Percentiles rank a stretch among this genome's conserved stretches.
These are phyloP conservation scores for Aquatica leii DNA, from an alignment of 2,888 invertebrate genomes.

Conservation along the genomic window DNA sequence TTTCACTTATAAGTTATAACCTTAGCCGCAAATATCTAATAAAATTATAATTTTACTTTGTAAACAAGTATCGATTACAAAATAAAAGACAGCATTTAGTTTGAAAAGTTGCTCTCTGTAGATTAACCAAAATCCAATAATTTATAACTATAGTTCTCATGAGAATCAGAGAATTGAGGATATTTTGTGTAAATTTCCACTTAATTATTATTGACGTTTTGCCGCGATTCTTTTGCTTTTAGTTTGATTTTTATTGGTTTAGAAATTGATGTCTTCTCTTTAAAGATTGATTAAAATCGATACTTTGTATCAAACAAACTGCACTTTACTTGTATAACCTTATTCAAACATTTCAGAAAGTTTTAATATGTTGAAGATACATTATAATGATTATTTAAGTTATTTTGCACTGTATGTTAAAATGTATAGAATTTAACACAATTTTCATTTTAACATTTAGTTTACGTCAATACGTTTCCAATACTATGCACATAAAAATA, in stretches of 20 bases:
- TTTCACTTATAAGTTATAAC: no score
- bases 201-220: constrained; percentile 30
- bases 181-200: constrained; percentile 22
- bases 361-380: no score
- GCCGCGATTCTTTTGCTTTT: constrained; percentile 17
- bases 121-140: constrained; percentile 22
- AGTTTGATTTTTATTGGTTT: constrained; percentile 29
- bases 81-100: constrained; percentile 14
- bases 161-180: constrained; percentile 15
- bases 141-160: constrained; percentile 18
- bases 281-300: constrained; percentile 20
- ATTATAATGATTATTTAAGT: no score
- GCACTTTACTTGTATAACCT: neutral
- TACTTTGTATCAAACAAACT: constrained; percentile 19
- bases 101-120: constrained; percentile 15
- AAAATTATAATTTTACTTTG: no score
- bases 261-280: constrained; percentile 20
- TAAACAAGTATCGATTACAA: neutral
- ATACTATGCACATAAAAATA: no score
- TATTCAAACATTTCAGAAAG: no score
- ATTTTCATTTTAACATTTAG: no score
- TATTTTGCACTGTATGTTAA: no score
- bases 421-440: no score
- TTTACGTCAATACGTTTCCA: no score
- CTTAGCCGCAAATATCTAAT: no score